Percentiles rank a stretch among this genome's conserved stretches.
phyloP scores from a whole-genome alignment of 2,797 vertebrate genomes.

The Syngnathus acus region DNA sequence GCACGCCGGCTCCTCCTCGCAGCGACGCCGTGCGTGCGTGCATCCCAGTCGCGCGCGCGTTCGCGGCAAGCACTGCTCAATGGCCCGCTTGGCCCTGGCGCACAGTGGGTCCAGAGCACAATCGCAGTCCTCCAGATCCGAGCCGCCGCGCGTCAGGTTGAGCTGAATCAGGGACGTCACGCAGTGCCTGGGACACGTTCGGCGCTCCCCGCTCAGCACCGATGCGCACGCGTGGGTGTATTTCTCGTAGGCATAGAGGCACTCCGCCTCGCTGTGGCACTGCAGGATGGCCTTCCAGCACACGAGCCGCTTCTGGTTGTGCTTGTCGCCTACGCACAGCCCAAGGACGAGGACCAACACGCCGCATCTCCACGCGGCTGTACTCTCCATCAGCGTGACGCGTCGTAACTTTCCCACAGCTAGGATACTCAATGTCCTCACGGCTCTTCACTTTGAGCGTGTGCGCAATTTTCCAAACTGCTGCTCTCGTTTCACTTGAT shows the following conservation, averaged over 20 bases:
- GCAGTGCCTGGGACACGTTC: slow-evolving; percentile 87
- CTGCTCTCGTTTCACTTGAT: neutral
- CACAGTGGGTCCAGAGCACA: slow-evolving; percentile 81
- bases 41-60: slow-evolving; percentile 78
- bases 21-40: slow-evolving; percentile 86
- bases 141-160: slow-evolving; percentile 82
- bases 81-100: slow-evolving; percentile 79
- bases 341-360: slow-evolving; percentile 61
- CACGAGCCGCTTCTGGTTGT: slow-evolving; percentile 59
- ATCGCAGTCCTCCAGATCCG: slow-evolving; percentile 87
- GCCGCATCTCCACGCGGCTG: slow-evolving; percentile 54
- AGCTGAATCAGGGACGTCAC: slow-evolving; percentile 89
- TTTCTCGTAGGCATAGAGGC: slow-evolving; percentile 86
- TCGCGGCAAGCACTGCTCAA: slow-evolving; percentile 88
- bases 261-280: slow-evolving; percentile 84
- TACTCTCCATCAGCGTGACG: slow-evolving; percentile 37
- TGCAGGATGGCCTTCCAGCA: slow-evolving; percentile 91
- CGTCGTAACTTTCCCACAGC: slow-evolving; percentile 55
- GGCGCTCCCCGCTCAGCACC: slow-evolving; percentile 64
- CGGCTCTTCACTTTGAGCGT: slow-evolving; percentile 45
- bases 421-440: slow-evolving; percentile 25
- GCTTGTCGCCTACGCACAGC: slow-evolving; percentile 57
- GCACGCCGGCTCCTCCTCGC: slow-evolving; percentile 79
- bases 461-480: too few species aligned
- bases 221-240: slow-evolving; percentile 83